These are phyloP conservation scores for Aethes cnicana DNA, from an alignment of 2,888 invertebrate species.

Conservation along the genomic window DNA sequence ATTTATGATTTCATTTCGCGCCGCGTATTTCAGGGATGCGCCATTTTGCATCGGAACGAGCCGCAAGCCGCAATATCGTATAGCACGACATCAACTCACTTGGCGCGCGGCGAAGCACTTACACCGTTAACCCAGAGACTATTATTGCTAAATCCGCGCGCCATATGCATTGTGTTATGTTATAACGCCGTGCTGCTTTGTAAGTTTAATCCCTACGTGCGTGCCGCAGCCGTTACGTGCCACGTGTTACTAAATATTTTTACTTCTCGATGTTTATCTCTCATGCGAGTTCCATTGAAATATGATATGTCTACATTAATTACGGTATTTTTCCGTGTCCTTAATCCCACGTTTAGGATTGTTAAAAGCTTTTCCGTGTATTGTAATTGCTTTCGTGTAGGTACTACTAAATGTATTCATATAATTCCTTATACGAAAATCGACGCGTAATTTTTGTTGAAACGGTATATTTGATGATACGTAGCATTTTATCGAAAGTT, in stretches of 20 bases:
- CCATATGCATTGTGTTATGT: too few relatives aligned
- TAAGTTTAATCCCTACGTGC: slow-evolving; percentile 27
- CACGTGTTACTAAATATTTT: slow-evolving; percentile 26
- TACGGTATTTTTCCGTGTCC: not conserved
- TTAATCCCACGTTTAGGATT: too few relatives aligned
- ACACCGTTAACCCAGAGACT: too few relatives aligned
- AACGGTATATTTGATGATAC: too few relatives aligned
- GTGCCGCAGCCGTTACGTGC: slow-evolving; percentile 14
- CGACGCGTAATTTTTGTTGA: too few relatives aligned
- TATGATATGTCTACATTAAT: not conserved
- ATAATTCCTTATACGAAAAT: too few relatives aligned
- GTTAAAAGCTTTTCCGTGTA: too few relatives aligned
- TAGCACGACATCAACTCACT: slow-evolving; percentile 11
- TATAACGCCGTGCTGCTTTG: slow-evolving; percentile 14
- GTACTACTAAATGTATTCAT: too few relatives aligned
- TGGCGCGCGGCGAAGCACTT: too few relatives aligned
- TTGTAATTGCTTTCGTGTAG: too few relatives aligned
- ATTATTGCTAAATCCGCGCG: too few relatives aligned
- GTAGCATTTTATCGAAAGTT: too few relatives aligned
- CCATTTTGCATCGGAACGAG: slow-evolving; percentile 33
- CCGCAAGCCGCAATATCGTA: slow-evolving; percentile 30
- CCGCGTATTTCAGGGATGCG: slow-evolving; percentile 34
- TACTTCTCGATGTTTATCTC: slow-evolving; percentile 18
- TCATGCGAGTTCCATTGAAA: slow-evolving; percentile 12
- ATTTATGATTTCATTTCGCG: slow-evolving; percentile 36